These are phyloP conservation scores for Pterostichus madidus DNA, from an alignment of 2,888 invertebrate genomes.

Conservation along the genomic window DNA sequence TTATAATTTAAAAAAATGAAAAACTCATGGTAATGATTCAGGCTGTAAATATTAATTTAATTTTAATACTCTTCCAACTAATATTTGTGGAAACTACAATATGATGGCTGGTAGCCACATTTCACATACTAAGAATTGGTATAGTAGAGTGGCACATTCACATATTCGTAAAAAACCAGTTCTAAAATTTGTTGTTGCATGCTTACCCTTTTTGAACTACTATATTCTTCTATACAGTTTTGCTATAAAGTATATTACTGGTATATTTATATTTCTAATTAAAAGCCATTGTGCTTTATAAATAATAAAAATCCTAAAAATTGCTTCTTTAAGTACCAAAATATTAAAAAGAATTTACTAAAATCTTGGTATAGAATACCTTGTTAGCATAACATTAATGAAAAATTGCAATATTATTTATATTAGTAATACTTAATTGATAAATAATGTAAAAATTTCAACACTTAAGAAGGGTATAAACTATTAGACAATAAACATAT, in stretches of 20 bases:
- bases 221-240: slow-evolving; percentile 59
- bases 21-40: no score
- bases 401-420: neutral
- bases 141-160: no score
- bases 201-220: neutral
- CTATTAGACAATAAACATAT: slow-evolving; percentile 27
- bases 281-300: slow-evolving; percentile 16
- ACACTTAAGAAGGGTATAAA: slow-evolving; percentile 3
- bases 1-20: no score
- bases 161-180: no score
- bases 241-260: slow-evolving; percentile 49
- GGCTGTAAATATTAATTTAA: no score
- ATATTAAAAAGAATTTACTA: slow-evolving; percentile 6
- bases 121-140: no score
- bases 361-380: neutral
- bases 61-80: no score
- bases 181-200: neutral
- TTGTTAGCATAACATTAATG: neutral
- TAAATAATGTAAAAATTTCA: neutral
- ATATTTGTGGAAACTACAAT: no score
- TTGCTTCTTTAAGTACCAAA: neutral
- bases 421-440: neutral
- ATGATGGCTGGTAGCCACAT: no score
- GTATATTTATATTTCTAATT: slow-evolving; percentile 43
- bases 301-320: no score